Percentiles rank a stretch among this genome's conserved stretches.
Evolutionary conservation across 1,140 invertebrate genomes (phyloP).

Genomic region (Drosophila kikkawai): DNA sequence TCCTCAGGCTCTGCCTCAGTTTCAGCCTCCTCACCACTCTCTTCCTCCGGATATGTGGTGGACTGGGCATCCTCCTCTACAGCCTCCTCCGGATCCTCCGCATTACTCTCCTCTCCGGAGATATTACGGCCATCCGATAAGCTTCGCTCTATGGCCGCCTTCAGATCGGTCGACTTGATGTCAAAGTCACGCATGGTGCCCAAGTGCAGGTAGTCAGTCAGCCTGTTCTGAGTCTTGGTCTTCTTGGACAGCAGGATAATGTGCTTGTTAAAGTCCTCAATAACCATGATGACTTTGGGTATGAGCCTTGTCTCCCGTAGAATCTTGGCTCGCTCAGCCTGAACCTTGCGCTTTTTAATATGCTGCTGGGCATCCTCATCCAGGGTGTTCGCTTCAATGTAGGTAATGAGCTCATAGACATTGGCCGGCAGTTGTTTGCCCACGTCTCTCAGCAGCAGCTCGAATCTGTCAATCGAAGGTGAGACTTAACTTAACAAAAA

Average conservation of each 20-base stretch:
- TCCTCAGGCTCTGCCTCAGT: constrained; percentile 15
- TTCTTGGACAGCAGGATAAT: constrained; percentile 87
- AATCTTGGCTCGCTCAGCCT: constrained; percentile 86
- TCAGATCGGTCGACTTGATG: constrained; percentile 85
- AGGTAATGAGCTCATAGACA: constrained; percentile 86
- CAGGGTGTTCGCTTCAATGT: constrained; percentile 86
- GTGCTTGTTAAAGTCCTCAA: constrained; percentile 88
- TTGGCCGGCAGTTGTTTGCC: constrained; percentile 86
- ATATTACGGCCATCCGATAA: constrained; percentile 69
- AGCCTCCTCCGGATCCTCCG: constrained; percentile 19
- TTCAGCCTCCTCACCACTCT: constrained; percentile 14
- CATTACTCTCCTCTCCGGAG: constrained; percentile 49
- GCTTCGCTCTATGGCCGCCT: constrained; percentile 85
- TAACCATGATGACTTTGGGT: constrained; percentile 87
- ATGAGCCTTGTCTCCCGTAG: constrained; percentile 87
- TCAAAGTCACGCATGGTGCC: constrained; percentile 87
- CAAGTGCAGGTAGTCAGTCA: constrained; percentile 86
- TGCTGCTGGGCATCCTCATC: constrained; percentile 62
- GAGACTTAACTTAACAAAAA: too few species aligned
- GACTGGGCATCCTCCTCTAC: not conserved
- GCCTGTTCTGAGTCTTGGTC: constrained; percentile 86
- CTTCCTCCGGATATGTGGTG: constrained; percentile 5
- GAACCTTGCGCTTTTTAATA: constrained; percentile 73
- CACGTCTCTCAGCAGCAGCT: constrained; percentile 86
- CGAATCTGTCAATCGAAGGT: constrained; percentile 85